Evolutionary conservation across 1,140 invertebrate genomes (phyloP).

Genomic region (Euwallacea fornicatus): DNA sequence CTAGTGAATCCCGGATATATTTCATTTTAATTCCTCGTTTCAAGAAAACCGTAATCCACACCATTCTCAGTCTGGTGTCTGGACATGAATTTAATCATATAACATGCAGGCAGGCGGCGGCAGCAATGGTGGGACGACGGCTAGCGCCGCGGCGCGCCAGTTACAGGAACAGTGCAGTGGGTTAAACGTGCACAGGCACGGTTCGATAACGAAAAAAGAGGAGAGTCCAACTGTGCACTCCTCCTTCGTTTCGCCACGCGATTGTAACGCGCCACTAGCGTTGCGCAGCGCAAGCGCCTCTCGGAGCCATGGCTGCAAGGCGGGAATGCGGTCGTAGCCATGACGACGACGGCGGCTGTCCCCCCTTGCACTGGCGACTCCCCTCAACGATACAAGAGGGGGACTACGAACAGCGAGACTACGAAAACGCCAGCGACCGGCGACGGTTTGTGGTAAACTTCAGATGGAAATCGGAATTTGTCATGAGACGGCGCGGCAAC

Average conservation of each 20-base stretch:
- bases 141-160: neutral
- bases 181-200: constrained; percentile 17
- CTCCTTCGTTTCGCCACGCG: constrained; percentile 48
- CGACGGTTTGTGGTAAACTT: neutral
- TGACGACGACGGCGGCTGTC: constrained; percentile 52
- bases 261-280: constrained; percentile 45
- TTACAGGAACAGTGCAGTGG: constrained; percentile 16
- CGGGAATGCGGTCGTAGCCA: constrained; percentile 56
- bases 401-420: constrained; percentile 6
- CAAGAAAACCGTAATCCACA: too few species aligned
- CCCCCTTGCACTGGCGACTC: constrained; percentile 47
- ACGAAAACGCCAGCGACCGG: neutral
- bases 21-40: too few species aligned
- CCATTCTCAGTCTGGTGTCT: neutral
- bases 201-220: constrained; percentile 38
- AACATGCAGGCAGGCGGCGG: neutral
- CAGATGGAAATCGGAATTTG: neutral
- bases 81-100: constrained; percentile 1
- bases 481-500: neutral
- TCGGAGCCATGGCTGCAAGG: constrained; percentile 55
- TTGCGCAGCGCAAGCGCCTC: constrained; percentile 49
- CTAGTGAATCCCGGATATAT: too few species aligned
- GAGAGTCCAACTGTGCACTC: constrained; percentile 37
- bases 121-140: neutral
- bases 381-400: constrained; percentile 8